Conservation (phyloP, 2,113 vertebrate species). For the Lethenteron camtschaticum region DNA sequence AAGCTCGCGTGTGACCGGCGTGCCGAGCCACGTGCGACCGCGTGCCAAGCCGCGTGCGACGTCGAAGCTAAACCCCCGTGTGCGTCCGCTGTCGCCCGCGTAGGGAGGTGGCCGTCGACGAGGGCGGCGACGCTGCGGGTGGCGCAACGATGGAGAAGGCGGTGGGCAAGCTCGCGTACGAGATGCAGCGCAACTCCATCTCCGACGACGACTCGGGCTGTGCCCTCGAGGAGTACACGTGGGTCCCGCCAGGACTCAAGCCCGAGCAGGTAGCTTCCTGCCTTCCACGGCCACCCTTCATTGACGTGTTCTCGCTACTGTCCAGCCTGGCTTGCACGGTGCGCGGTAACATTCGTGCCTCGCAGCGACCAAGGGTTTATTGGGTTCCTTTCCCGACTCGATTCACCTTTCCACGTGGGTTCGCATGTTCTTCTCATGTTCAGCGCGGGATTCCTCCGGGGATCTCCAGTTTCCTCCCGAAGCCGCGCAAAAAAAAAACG, state of each 20-base stretch:
- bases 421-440: too few relatives aligned
- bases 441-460: too few relatives aligned
- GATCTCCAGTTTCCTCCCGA: too few relatives aligned
- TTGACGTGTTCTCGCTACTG: not conserved
- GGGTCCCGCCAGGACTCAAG: constrained; percentile 66
- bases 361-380: too few relatives aligned
- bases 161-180: constrained; percentile 53
- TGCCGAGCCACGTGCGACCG: too few relatives aligned
- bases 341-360: too few relatives aligned
- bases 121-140: constrained; percentile 37
- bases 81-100: constrained; percentile 7
- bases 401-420: too few relatives aligned
- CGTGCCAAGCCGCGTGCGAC: too few relatives aligned
- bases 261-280: constrained; percentile 56
- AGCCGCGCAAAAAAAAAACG: too few relatives aligned
- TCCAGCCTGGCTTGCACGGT: too few relatives aligned
- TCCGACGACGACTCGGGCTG: constrained; percentile 62
- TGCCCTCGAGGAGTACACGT: constrained; percentile 60
- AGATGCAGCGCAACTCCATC: constrained; percentile 58
- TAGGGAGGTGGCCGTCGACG: constrained; percentile 73
- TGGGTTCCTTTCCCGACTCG: too few relatives aligned
- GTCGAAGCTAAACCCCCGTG: not conserved
- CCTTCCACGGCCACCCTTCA: not conserved
- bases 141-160: constrained; percentile 55
- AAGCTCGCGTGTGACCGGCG: too few relatives aligned